Percentiles rank a stretch among this genome's conserved stretches.
Evolutionary conservation across 1,140 invertebrate genomes (phyloP).

Genomic region (Rhopalosiphum maidis): DNA sequence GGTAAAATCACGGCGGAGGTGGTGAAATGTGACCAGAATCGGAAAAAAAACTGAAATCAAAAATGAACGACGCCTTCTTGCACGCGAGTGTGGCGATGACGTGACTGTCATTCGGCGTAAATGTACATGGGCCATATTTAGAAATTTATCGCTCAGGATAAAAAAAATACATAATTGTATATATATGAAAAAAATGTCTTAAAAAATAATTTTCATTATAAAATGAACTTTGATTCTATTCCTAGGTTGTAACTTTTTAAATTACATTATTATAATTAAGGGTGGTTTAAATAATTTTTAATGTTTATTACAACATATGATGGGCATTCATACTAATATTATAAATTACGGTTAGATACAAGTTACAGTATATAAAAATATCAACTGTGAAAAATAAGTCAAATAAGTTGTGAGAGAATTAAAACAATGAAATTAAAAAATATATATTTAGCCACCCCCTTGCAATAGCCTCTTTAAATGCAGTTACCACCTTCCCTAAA

Average conservation of each 20-base stretch:
- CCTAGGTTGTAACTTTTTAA: no score
- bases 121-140: neutral
- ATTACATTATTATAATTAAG: no score
- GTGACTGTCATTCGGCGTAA: neutral
- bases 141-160: no score
- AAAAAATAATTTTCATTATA: no score
- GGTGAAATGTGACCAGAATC: neutral
- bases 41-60: neutral
- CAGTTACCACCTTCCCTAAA: neutral
- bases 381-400: neutral
- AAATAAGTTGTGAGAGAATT: neutral
- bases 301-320: no score
- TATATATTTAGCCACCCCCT: neutral
- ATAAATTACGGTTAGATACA: no score
- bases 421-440: neutral
- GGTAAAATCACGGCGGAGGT: neutral
- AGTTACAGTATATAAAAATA: no score
- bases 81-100: neutral
- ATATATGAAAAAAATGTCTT: no score
- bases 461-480: neutral
- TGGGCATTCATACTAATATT: no score
- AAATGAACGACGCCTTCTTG: neutral
- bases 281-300: no score
- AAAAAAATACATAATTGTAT: no score
- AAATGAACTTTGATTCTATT: no score